Conservation (phyloP, 2,888 invertebrate species). For the Drosophila helvetica region DNA sequence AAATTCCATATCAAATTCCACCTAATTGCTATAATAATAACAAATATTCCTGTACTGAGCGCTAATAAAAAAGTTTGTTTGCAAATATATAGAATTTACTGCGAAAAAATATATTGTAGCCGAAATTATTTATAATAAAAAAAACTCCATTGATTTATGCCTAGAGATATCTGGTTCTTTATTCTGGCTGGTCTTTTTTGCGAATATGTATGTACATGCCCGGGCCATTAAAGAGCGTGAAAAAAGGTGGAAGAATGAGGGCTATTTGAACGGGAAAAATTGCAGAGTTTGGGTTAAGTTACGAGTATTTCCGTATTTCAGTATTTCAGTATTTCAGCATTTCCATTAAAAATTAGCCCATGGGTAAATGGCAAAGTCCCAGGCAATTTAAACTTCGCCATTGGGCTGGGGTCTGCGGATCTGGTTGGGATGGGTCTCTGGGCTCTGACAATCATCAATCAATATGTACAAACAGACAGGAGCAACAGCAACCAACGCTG, state of each 20-base stretch:
- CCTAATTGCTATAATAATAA: neutral
- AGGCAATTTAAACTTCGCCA: constrained; percentile 69
- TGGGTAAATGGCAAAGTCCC: constrained; percentile 29
- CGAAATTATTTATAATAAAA: constrained; percentile 28
- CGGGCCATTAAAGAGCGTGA: constrained; percentile 22
- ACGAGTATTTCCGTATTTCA: constrained; percentile 52
- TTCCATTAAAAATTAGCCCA: constrained; percentile 73
- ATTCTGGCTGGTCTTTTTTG: neutral
- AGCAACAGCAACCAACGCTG: constrained; percentile 37
- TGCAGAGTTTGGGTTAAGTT: constrained; percentile 49
- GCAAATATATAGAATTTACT: neutral
- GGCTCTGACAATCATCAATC: constrained; percentile 71
- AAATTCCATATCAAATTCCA: constrained; percentile 2
- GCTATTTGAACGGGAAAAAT: constrained; percentile 65
- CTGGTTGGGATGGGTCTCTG: constrained; percentile 22
- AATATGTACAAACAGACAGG: constrained; percentile 61
- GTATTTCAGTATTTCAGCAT: too few relatives aligned
- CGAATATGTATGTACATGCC: constrained; percentile 1
- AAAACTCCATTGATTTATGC: constrained; percentile 67
- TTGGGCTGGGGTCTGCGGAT: constrained; percentile 1
- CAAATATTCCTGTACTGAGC: neutral
- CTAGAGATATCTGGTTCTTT: constrained; percentile 14
- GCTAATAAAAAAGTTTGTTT: constrained; percentile 4
- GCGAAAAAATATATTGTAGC: constrained; percentile 14
- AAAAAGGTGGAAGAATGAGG: neutral